These are phyloP conservation scores for Diaperis boleti DNA, from an alignment of 2,888 invertebrate species.

Conservation along the genomic window DNA sequence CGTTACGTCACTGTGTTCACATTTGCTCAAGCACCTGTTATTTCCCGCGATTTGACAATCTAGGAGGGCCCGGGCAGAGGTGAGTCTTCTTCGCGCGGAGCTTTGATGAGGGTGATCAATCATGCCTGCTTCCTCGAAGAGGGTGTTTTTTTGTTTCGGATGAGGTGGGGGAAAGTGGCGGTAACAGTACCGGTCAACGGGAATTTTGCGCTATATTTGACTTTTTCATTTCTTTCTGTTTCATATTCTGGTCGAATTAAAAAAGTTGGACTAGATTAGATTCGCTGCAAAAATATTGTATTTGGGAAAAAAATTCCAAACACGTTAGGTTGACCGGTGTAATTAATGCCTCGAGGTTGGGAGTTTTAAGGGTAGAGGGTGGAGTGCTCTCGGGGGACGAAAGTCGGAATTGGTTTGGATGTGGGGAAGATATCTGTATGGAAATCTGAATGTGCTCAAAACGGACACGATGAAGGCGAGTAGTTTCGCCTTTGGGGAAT, in stretches of 20 bases:
- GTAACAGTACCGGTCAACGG: no score
- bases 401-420: not conserved
- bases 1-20: constrained; percentile 9
- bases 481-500: no score
- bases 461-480: no score
- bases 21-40: constrained; percentile 14
- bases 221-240: no score
- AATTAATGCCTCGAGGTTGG: not conserved
- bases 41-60: constrained; percentile 17
- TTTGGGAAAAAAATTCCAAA: no score
- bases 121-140: not conserved
- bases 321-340: no score
- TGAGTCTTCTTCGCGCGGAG: no score
- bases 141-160: not conserved
- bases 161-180: not conserved
- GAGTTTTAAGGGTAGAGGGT: not conserved
- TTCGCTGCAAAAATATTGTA: no score
- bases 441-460: no score
- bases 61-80: constrained; percentile 16
- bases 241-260: no score
- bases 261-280: no score
- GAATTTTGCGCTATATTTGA: no score
- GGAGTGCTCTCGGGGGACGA: not conserved
- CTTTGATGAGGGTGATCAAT: constrained; percentile 9
- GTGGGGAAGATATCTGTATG: not conserved